Evolutionary conservation across 2,113 vertebrate genomes (phyloP).

Genomic region (Macaca fascicularis): T2T-MFA8v1.1 NC_088379.1:64016001-64016500

Average conservation of each 20-base stretch:
- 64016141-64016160: neutral
- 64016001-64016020: neutral
- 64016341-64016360: no score
- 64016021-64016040: neutral
- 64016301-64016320: no score
- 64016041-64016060: neutral
- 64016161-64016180: neutral
- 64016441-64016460: neutral
- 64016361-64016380: no score
- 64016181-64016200: neutral
- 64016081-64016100: neutral
- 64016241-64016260: no score
- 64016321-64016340: no score
- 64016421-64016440: no score
- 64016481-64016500: neutral
- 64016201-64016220: neutral
- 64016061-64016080: neutral
- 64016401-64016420: no score
- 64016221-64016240: no score
- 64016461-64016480: neutral
- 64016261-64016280: no score
- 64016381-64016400: no score
- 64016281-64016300: no score
- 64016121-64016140: neutral
- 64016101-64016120: neutral